Conservation (phyloP, 2,888 invertebrate genomes). For the Acrobasis consociella region DNA sequence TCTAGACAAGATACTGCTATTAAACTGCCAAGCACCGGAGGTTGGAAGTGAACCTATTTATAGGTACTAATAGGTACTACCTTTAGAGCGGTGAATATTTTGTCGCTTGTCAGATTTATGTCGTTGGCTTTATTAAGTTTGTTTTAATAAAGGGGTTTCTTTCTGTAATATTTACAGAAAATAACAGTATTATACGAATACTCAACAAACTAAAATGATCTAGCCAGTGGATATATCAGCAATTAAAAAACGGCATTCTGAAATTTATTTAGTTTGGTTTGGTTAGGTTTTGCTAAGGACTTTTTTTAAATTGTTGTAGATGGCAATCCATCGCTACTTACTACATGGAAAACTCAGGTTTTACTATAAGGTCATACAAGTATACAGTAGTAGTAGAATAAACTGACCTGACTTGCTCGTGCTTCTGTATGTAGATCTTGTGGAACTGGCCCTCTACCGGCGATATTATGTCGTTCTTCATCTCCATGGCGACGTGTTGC, state of each 20-base stretch:
- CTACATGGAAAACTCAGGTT: no score
- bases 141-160: no score
- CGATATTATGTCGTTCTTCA: conserved; percentile 96
- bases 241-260: no score
- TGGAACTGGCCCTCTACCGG: conserved; percentile 96
- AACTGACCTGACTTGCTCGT: conserved; percentile 94
- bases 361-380: neutral
- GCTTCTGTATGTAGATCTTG: conserved; percentile 96
- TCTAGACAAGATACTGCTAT: conserved; percentile 49
- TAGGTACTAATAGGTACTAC: neutral
- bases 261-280: no score
- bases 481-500: conserved; percentile 95
- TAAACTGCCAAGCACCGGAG: conserved; percentile 46
- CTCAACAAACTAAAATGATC: no score
- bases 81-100: neutral
- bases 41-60: conserved; percentile 6
- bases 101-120: neutral
- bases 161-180: no score
- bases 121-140: neutral
- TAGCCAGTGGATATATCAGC: no score
- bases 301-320: no score
- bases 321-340: no score
- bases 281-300: no score
- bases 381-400: conserved; percentile 5
- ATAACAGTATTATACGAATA: no score